Conservation (phyloP, 2,888 invertebrate species). For the Cylloceria caligata region DNA sequence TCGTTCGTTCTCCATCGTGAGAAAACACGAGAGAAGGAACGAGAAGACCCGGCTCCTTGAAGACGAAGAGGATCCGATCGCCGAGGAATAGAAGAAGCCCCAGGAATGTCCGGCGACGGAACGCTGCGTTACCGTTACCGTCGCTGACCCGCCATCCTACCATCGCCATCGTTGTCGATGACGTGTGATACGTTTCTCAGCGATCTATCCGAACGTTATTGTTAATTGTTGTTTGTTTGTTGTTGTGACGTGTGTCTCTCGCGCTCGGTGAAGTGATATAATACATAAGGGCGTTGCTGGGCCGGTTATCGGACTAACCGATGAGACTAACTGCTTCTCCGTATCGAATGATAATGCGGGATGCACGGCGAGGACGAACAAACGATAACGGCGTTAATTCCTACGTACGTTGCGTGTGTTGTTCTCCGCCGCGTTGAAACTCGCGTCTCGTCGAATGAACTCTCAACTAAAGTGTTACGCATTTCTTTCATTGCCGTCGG, state of each 20-base stretch:
- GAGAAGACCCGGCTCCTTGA: conserved; percentile 47
- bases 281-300: conserved; percentile 12
- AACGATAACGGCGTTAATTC: conserved; percentile 9
- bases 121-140: conserved; percentile 21
- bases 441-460: conserved; percentile 30
- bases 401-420: conserved; percentile 19
- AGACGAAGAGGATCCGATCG: conserved; percentile 58
- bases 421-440: conserved; percentile 30
- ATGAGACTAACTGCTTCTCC: conserved; percentile 10
- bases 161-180: conserved; percentile 15
- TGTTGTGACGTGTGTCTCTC: conserved; percentile 69
- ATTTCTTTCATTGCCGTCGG: conserved; percentile 52
- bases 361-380: conserved; percentile 9
- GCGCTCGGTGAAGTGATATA: conserved; percentile 57
- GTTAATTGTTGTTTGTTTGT: conserved; percentile 73
- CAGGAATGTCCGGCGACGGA: conserved; percentile 29
- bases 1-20: conserved; percentile 39
- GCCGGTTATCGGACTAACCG: not conserved
- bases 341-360: conserved; percentile 21
- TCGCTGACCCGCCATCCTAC: conserved; percentile 19
- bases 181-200: conserved; percentile 48
- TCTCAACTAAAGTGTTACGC: conserved; percentile 34
- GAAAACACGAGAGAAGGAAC: conserved; percentile 14
- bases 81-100: conserved; percentile 33
- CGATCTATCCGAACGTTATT: conserved; percentile 70